Percentiles rank a stretch among this genome's conserved stretches.
These are phyloP conservation scores for Ctenopoma kingsleyae DNA, from an alignment of 2,797 vertebrate species.

Conservation along the genomic window DNA sequence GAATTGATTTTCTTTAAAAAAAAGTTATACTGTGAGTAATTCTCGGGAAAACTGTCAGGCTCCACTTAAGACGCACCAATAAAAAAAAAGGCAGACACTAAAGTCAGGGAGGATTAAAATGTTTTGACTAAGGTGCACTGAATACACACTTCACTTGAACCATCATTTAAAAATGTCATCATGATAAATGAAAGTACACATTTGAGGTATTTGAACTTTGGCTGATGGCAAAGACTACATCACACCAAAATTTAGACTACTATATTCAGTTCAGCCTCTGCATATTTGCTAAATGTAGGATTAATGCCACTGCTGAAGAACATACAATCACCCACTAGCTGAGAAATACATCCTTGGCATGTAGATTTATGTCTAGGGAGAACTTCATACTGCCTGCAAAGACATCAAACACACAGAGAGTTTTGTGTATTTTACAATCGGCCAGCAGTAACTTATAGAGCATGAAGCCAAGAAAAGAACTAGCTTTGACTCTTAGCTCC, in stretches of 20 bases:
- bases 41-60: neutral
- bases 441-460: slow-evolving; percentile 28
- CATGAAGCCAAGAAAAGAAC: slow-evolving; percentile 40
- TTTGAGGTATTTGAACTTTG: neutral
- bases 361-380: slow-evolving; percentile 39
- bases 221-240: neutral
- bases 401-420: slow-evolving; percentile 31
- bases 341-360: slow-evolving; percentile 20
- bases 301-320: neutral
- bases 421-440: slow-evolving; percentile 26
- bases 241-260: neutral
- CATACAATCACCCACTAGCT: slow-evolving; percentile 1
- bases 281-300: slow-evolving; percentile 6
- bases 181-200: neutral
- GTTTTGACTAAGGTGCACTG: neutral
- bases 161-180: neutral
- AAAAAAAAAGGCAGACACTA: neutral
- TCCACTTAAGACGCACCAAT: neutral
- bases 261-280: slow-evolving; percentile 8
- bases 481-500: slow-evolving; percentile 25
- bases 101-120: neutral
- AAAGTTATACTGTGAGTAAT: neutral
- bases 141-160: neutral
- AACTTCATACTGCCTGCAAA: slow-evolving; percentile 9
- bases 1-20: neutral